Conservation (phyloP, 2,888 invertebrate species). For the Lampropteryx suffumata region DNA sequence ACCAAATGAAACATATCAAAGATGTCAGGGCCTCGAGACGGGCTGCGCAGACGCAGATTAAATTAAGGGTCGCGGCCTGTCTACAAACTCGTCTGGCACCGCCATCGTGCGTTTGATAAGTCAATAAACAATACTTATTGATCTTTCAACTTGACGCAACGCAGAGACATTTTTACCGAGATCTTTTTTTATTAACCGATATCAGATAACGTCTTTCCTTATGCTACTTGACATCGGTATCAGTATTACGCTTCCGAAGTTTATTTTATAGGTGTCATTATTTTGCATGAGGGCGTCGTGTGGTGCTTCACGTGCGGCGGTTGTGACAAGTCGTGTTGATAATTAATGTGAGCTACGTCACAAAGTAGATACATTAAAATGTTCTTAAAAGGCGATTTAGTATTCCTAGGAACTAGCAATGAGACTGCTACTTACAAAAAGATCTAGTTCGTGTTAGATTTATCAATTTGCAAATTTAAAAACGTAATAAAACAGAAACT, state of each 20-base stretch:
- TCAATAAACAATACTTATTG: constrained; percentile 15
- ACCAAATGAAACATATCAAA: too few relatives aligned
- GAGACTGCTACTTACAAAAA: too few relatives aligned
- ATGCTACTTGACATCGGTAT: too few relatives aligned
- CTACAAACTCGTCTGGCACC: constrained; percentile 48
- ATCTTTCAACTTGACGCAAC: constrained; percentile 5
- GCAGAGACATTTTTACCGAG: neutral
- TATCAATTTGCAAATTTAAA: too few relatives aligned
- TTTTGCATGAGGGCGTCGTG: constrained; percentile 30
- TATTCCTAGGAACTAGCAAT: too few relatives aligned
- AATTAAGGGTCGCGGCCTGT: constrained; percentile 57
- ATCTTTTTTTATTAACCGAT: too few relatives aligned
- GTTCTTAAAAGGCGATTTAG: constrained; percentile 1
- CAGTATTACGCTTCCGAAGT: neutral
- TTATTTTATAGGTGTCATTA: constrained; percentile 24
- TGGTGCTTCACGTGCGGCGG: constrained; percentile 30
- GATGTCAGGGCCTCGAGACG: constrained; percentile 53
- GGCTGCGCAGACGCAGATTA: constrained; percentile 42
- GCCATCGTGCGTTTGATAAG: constrained; percentile 32
- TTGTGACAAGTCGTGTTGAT: constrained; percentile 18
- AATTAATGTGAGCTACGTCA: constrained; percentile 10
- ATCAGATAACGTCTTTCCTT: too few relatives aligned
- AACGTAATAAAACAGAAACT: too few relatives aligned
- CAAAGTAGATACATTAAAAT: neutral
- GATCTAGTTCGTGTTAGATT: too few relatives aligned